Evolutionary conservation across 2,888 invertebrate species (phyloP), one percentile per base, ranked within the genome.

Genomic region (Leptopilina myrica): DNA sequence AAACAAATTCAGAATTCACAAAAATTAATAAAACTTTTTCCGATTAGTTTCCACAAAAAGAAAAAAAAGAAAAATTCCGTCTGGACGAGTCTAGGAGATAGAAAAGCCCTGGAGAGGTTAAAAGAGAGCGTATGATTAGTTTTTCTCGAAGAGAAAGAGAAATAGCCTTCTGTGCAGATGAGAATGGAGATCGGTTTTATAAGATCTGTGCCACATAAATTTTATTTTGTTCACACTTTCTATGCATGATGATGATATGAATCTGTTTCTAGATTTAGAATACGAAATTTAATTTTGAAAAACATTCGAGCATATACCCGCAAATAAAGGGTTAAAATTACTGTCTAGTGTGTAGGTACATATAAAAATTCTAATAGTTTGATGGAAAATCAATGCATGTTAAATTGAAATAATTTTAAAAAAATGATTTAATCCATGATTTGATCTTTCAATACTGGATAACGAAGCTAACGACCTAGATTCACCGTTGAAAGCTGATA

Each of bases 181-280:
- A 73, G 79, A 81, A 78, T 78, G 77, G 77, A 77, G 26, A 75
- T 80, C 73, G 80, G 81, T 86, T 83, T 82, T 77, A 77, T 77
- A 76, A 69, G 76, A 66, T 64, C 69, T 77, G 64, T 81, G 11
- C 0, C 49, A 12, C 49, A 49, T 49, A 49, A 49, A 83, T 82
- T 84, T 83, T 80, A 49, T 77, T 64, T 67, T 69, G 84, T 85
- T 77, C 75, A 76, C 83, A 86, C 86, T 81, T 81, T 86, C 86
- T 86, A 87, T 86, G 84, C 86, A 86, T 83, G 84, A 85, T 80
- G 77, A 86, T 83, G 84, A 85, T 80, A 77, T 26, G 33, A 26
- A 62, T 15, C 4, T 15, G 20, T 62, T 62, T 62, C 62, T 12
- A 7, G 49, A 49, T 49, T 49, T 49, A 49, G 11, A 49, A 49